Evolutionary conservation across 2,113 vertebrate genomes (phyloP), one percentile per base, ranked within the genome.

Genomic region (Lonchura striata): DNA sequence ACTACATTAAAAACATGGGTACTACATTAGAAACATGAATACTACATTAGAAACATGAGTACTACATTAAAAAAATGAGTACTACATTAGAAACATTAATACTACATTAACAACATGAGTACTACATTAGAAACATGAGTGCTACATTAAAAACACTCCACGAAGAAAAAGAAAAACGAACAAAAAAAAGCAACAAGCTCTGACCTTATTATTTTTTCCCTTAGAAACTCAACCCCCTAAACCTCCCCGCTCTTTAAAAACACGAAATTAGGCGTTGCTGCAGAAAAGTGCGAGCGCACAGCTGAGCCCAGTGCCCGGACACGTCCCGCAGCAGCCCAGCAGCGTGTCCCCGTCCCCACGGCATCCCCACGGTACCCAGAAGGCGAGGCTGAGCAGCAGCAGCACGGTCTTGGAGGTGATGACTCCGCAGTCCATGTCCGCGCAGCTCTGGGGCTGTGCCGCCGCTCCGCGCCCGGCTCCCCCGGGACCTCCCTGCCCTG

Each of bases 361-460:
- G 19, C 37, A 6, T 1, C 84, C 42, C 83, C 15, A 2, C 11
- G 2, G 77, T 95, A 95, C 95, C 95, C 95, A 96, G 71, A 96
- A 96, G 56, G 76, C 66, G 61, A 96, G 56, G 70, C 95, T 94
- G 5, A 96, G 90, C 80, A 96, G 66, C 87, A 96, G 87, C 92
- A 96, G 66, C 50, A 96, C 87, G 7, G 18, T 86, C 35, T 96
- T 93, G 47, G 95, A 96, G n/a, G 95, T 91, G 87, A 96, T 94
- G 23, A 96, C 87, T 3, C 90, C 92, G 10, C 95, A 96, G 24
- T 96, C 95, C 92, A 94, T 95, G 6, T 2, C 20, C 13, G 2
- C 9, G 11, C 31, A 3, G 39, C 3, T 64, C 21, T 50, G 65
- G 4, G 30, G 4, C 3, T 4, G 2, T 2, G 3, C 44, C 16